Evolutionary conservation across 2,888 invertebrate genomes (phyloP).

Genomic region (Dolichopus griseipennis): DNA sequence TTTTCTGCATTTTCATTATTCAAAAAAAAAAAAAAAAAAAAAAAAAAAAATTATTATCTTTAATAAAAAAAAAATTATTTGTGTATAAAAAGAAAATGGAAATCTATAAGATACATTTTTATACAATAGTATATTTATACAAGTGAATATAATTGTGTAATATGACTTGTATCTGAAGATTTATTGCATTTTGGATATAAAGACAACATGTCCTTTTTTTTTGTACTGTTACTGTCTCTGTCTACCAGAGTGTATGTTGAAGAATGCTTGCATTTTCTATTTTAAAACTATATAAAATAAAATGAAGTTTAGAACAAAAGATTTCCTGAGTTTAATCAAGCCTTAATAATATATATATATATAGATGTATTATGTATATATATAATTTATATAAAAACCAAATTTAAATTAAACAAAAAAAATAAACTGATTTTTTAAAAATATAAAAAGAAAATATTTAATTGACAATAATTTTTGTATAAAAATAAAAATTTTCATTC

Average conservation of each 20-base stretch:
- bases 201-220: background rate
- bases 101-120: background rate
- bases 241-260: background rate
- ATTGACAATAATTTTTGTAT: background rate
- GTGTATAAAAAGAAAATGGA: background rate
- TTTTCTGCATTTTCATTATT: background rate
- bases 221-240: background rate
- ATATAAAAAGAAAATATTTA: background rate
- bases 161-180: background rate
- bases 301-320: background rate
- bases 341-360: background rate
- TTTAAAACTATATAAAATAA: background rate
- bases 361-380: no score
- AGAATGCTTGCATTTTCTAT: background rate
- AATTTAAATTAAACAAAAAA: no score
- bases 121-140: background rate
- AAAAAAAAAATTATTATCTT: background rate
- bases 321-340: constrained; percentile 1
- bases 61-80: background rate
- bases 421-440: background rate
- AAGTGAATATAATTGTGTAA: no score
- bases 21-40: no score
- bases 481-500: no score
- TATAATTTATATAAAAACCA: no score
- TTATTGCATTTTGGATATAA: background rate